Base-by-base conservation (phyloP, 2,888 invertebrate species). In the Brenthis ino region DNA sequence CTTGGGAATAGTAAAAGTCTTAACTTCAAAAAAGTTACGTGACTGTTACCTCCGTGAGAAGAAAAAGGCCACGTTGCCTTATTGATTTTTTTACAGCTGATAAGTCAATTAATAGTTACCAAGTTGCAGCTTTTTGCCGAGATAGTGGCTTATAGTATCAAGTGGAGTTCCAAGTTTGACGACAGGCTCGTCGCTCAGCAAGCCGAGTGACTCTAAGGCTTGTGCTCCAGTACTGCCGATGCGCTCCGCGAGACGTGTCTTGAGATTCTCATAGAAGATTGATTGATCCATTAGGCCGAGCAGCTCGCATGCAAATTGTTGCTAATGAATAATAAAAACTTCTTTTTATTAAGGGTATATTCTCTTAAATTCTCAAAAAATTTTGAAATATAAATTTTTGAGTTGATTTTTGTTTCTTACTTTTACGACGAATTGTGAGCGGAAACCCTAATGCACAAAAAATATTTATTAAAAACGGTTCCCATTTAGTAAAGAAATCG, bases 201-300 rank as follows among this genome's bases (percentile, higher is more conserved):
- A 90, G 0, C 99, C 99, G 43, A 99, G 93, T 73, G 96, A 95
- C 85, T 98, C 98, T 51, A 99, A 91, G n/a, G 96, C 95, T 11
- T 96, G 94, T 37, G 96, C 95, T 43, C 95, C 95, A 12, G 93
- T 88, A 0, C 92, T 90, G 13, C 96, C 96, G n/a, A 99, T 94
- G 57, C 96, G 94, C 74, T 99, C 98, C 0, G 94, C 93, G 13
- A 99, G 93, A 73, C 97, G 95, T 51, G 96, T 96, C 83, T 96
- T 97, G 43, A 99, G 91, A 83, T 99, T 98, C 84, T 98, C 99
- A 79, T 96, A 97, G 93, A 99, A 97, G 75, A 99, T 98, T 78
- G 98, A 97, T 3, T 95, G 94, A 78, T 96, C 96, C 70, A 96
- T 94, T 75, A 98, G 89, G 0, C 98, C 98, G 68, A 99, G 91